Percentiles rank a stretch among this genome's conserved stretches.
These are phyloP conservation scores for Pipistrellus pygmaeus DNA, from an alignment of 2,797 vertebrate genomes.

Conservation along the genomic window DNA sequence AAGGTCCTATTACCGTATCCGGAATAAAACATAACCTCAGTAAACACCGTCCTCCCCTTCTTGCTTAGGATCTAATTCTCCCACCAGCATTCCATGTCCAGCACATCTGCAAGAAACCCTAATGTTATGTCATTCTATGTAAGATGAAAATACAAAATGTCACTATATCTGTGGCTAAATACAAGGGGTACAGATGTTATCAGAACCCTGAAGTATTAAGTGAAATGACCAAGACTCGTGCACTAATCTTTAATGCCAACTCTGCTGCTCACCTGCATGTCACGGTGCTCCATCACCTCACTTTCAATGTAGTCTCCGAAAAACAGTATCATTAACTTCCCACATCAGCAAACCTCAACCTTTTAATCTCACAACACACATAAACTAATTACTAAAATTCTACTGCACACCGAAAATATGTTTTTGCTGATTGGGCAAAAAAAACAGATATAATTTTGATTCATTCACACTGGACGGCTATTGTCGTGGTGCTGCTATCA, in stretches of 20 bases:
- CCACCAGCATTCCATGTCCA: background rate
- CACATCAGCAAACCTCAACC: background rate
- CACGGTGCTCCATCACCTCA: accelerated
- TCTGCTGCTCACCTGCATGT: background rate
- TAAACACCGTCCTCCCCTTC: background rate
- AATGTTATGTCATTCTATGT: background rate
- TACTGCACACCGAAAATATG: background rate
- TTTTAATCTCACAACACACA: background rate
- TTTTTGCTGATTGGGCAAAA: background rate
- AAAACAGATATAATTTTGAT: background rate
- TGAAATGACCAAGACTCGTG: background rate
- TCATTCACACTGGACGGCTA: background rate
- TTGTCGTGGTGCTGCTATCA: background rate
- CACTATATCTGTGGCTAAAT: background rate
- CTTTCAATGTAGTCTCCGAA: background rate
- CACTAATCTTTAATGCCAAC: background rate
- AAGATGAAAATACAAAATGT: background rate
- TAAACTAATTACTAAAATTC: background rate
- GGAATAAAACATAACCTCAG: background rate
- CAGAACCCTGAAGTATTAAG: background rate
- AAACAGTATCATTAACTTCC: background rate
- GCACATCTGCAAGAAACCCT: background rate
- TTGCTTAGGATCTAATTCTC: background rate
- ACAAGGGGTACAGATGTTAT: background rate
- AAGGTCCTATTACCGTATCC: background rate